Base-by-base conservation (phyloP, 2,113 vertebrate genomes). In the Pyxicephalus adspersus region DNA sequence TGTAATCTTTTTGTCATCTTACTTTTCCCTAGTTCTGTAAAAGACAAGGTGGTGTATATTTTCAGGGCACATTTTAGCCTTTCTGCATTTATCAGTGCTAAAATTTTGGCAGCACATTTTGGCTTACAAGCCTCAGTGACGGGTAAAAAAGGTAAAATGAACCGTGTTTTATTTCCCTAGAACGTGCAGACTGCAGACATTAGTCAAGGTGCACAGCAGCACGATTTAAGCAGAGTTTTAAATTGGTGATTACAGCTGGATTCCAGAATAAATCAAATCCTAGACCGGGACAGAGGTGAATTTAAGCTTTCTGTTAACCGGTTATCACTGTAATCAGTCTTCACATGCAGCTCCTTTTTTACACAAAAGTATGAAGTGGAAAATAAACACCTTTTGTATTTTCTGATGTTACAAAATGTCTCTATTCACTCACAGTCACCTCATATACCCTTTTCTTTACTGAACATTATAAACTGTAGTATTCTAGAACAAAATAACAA, bases 31-130 rank as follows among this genome's bases (percentile, higher is more conserved):
- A 70, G n/a, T 70, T 66, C 38, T 55, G 45, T 31, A 65, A 77
- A 77, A 55, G 26, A 64, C 50, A 52, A 52, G 61, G 23, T 22
- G 3, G 8, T 45, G 15, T 45, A 13, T 66, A 31, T 77, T 77
- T 77, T 66, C 64, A 77, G 6, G 66, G 76, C 52, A 31, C 61
- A 31, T 77, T 70, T 77, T 54, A 31, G 61, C n/a, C 63, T 65
- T 54, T 66, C 65, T 55, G 54, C 7, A 29, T 77, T 26, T 77
- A 77, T 65, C 50, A 57, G 60, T 23, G 60, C 25, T 61, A 77
- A 22, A 64, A 9, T 20, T 34, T 66, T 65, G 76, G 70, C 76
- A 66, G 63, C 18, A 66, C 50, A 57, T 66, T 55, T 77, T 77
- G 64, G 64, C 64, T 66, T 52, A 11, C 15, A 23, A 54, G 26